Evolutionary conservation across 2,888 invertebrate genomes (phyloP), one percentile per base, ranked within the genome.

Genomic region (Drosophila kuntzei): DNA sequence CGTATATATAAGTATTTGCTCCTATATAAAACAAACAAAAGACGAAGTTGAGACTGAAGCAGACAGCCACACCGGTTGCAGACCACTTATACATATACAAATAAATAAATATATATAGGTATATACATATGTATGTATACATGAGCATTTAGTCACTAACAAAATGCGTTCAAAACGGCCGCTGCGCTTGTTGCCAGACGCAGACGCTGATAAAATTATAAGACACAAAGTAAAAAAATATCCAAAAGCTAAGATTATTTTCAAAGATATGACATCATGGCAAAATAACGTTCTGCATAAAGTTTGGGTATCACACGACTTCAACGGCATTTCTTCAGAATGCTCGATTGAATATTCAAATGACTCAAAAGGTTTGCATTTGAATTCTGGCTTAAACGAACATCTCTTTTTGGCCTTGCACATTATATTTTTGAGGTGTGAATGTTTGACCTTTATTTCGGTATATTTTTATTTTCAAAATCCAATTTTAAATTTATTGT

Each of bases 131-230:
- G 36, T 14, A 49, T 12, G 14, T 51, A 50, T 20, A 44, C 34
- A 64, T 41, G 67, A 51, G 37, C 47, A 72, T 67, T 76, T 68
- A 81, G 61, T 63, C 74, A 62, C 80, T 77, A 64, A 83, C 70
- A 60, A 84, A 88, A 86, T 84, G 87, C 89, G 87, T 82, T 85
- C 65, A 87, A 81, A 82, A 77, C 79, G 25, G 66, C 73, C 81
- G 79, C 80, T 76, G 80, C 70, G 72, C 80, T 70, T 68, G 73
- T 54, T 57, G 59, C 57, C 63, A 44, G 71, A 54, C 51, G 49
- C 76, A 62, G 59, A 68, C 65, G 59, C 82, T 69, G 82, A 81
- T 85, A 87, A 69, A 67, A 69, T 44, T 59, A 53, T 65, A 54
- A 62, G 53, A 44, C 50, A 32, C 50, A 63, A 61, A 57, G 49